Evolutionary conservation across 2,113 vertebrate species (phyloP).

Genomic region (Aegotheles bennettii): DNA sequence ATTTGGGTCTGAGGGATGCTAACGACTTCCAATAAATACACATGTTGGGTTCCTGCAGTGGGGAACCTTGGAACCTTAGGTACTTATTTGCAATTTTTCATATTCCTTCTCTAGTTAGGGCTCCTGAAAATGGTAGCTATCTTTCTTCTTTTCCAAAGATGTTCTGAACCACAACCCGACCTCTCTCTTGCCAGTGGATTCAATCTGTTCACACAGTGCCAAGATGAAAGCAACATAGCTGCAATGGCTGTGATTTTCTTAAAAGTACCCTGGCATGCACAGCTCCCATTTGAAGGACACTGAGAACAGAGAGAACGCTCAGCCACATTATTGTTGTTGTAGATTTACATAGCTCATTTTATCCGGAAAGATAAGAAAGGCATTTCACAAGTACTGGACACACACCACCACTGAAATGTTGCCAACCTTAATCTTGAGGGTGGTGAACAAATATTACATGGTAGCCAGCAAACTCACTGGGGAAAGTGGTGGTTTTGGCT

Average conservation of each 20-base stretch:
- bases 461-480: background rate
- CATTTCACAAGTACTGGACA: constrained; percentile 30
- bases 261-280: background rate
- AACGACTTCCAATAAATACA: background rate
- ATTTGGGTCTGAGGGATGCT: background rate
- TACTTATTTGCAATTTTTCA: constrained; percentile 17
- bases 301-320: background rate
- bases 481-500: background rate
- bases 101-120: background rate
- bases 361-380: constrained; percentile 1
- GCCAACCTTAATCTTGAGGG: background rate
- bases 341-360: background rate
- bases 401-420: background rate
- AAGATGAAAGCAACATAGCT: background rate
- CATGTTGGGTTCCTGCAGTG: background rate
- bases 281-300: background rate
- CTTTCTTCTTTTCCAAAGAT: background rate
- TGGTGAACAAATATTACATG: background rate
- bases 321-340: background rate
- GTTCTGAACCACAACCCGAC: background rate
- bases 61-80: background rate
- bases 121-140: background rate
- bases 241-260: background rate
- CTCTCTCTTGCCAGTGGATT: background rate
- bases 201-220: background rate